Evolutionary conservation across 2,797 vertebrate genomes (phyloP), one percentile per base, ranked within the genome.

Genomic region (Notoglanidium macrostoma): DNA sequence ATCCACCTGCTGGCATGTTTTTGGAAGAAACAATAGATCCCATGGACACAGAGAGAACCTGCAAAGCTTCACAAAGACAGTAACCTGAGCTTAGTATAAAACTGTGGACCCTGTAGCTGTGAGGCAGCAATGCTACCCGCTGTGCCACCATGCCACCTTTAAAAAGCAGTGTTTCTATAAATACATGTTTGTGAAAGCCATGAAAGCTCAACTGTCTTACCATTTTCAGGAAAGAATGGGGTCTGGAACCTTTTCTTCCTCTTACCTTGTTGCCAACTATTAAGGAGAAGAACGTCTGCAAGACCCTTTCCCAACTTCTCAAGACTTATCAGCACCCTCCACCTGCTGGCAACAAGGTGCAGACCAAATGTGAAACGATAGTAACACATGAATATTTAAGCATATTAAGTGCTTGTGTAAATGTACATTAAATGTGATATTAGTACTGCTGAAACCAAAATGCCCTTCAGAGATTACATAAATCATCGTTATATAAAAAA

Each of bases 221-320:
- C 8, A 15, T 70, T 87, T 90, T 54, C 93, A 99, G 98, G 94
- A 99, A 99, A 93, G 98, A 99, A 88, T 99, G 98, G 98, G 98
- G 98, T 29, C 94, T 99, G 87, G 98, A 99, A 91, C 98, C 98
- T 88, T 99, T 99, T 93, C 97, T 99, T 91, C 98, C 98, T 73
- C 97, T 98, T 57, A 98, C 98, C 4, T 94, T 99, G 81, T 95
- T 99, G 89, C 98, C 98, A 91, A 95, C 97, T 73, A 93, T 98
- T 92, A 99, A 99, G 91, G 98, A 99, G 94, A 99, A 99, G 94
- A 98, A 97, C 83, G 96, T 99, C 87, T 97, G 98, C 85, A 99
- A 99, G 94, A 96, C 95, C 55, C 96, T 99, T 59, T 98, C 98
- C 7, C 98, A 99, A 94, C 95, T 98, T 92, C 95, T 99, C 89